Conservation (phyloP, 2,797 vertebrate genomes). For the Manis crassicaudata region DNA sequence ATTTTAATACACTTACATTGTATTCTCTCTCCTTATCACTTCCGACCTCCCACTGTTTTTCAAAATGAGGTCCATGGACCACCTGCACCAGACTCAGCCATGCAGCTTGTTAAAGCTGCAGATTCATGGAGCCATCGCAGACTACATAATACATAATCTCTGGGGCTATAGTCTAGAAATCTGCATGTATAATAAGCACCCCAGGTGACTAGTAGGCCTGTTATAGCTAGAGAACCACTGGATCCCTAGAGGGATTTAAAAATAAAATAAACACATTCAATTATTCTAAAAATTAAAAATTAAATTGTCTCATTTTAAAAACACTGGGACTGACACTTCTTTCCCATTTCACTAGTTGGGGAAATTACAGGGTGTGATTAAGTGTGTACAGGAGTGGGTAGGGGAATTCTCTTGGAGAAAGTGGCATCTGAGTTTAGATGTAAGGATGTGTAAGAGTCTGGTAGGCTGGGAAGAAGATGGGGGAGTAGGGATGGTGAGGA, state of each 20-base stretch:
- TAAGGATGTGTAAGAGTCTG: neutral
- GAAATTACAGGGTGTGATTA: neutral
- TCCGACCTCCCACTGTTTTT: neutral
- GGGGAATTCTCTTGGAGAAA: neutral
- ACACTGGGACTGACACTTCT: neutral
- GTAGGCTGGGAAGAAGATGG: neutral
- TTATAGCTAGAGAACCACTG: neutral
- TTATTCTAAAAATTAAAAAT: conserved; percentile 27
- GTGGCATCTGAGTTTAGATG: neutral
- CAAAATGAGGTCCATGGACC: neutral
- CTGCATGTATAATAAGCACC: neutral
- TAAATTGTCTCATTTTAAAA: neutral
- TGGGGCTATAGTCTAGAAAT: neutral
- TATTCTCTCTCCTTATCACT: neutral
- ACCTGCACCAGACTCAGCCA: neutral
- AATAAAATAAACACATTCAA: neutral
- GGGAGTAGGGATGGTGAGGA: neutral
- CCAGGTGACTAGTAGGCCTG: neutral
- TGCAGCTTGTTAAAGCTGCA: neutral
- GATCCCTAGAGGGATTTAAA: neutral
- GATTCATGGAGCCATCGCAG: neutral
- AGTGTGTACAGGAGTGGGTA: neutral
- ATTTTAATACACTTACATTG: conserved; percentile 42
- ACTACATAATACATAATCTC: neutral
- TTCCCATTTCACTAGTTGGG: neutral